Evolutionary conservation across 2,113 vertebrate species (phyloP).

Genomic region (Aplodontia rufa): DNA sequence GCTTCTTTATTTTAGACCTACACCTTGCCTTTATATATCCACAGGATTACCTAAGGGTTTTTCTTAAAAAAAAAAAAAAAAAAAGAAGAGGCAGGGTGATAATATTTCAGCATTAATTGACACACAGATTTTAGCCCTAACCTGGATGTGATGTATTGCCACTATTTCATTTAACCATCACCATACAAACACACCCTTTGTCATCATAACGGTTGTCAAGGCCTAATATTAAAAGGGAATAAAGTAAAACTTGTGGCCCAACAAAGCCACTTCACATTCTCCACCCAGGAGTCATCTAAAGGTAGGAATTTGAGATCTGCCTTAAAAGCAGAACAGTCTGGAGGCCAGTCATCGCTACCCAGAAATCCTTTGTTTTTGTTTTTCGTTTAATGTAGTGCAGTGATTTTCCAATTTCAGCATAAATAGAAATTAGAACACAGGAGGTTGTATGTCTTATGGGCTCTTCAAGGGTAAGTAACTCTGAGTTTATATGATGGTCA

Average conservation of each 20-base stretch:
- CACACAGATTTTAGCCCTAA: background rate
- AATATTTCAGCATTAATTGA: background rate
- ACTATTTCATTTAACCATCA: background rate
- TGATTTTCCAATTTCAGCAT: conserved; percentile 8
- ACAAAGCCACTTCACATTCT: background rate
- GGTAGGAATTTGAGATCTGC: background rate
- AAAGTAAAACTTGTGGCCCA: background rate
- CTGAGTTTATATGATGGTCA: conserved; percentile 41
- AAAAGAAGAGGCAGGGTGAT: background rate
- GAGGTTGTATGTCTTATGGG: background rate
- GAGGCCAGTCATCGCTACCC: background rate
- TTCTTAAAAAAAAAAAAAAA: conserved; percentile 8
- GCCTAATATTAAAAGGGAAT: conserved; percentile 19
- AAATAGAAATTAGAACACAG: conserved; percentile 31
- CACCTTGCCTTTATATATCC: background rate
- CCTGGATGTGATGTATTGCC: background rate
- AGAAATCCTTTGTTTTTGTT: background rate
- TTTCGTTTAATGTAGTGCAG: background rate
- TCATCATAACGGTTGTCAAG: background rate
- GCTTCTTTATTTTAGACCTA: background rate
- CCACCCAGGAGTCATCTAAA: background rate
- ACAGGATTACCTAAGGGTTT: background rate
- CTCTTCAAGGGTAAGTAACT: conserved; percentile 55
- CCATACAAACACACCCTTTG: conserved; percentile 12
- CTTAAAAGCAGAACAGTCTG: background rate